These are phyloP conservation scores for Hirundo rustica DNA, from an alignment of 2,797 vertebrate genomes.

Conservation along the genomic window DNA sequence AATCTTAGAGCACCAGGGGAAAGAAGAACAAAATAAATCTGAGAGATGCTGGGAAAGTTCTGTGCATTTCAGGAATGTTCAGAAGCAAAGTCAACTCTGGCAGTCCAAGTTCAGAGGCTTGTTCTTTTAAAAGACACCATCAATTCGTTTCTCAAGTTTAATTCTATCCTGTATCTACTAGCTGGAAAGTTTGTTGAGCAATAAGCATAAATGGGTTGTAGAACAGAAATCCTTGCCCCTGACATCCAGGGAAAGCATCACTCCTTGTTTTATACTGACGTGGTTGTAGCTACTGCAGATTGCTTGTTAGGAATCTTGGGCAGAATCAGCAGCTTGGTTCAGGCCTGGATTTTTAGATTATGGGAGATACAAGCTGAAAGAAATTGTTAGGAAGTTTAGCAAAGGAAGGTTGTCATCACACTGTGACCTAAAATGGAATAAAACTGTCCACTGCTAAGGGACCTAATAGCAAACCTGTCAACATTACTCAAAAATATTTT, in stretches of 20 bases:
- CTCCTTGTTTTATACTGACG: not conserved
- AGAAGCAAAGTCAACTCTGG: not conserved
- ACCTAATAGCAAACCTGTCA: not conserved
- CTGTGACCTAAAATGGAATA: not conserved
- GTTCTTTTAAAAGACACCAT: conserved; percentile 15
- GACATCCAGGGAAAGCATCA: not conserved
- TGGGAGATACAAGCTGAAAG: not conserved
- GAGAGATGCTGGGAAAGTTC: not conserved
- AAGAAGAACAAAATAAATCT: not conserved
- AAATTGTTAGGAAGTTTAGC: not conserved
- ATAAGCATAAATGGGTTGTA: not conserved
- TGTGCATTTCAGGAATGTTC: not conserved
- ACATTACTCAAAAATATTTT: not conserved
- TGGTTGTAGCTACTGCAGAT: not conserved
- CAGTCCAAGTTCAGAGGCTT: not conserved
- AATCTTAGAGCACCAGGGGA: not conserved
- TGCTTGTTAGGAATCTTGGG: not conserved
- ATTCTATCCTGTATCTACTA: not conserved
- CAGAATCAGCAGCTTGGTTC: not conserved
- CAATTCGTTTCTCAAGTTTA: conserved; percentile 13
- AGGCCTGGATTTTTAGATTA: not conserved
- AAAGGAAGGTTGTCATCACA: not conserved
- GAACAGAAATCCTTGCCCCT: not conserved
- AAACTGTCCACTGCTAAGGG: not conserved
- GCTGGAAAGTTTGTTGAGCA: not conserved